Base-by-base conservation (phyloP, 2,797 vertebrate genomes). In the Heteromormyrus szaboi region DNA sequence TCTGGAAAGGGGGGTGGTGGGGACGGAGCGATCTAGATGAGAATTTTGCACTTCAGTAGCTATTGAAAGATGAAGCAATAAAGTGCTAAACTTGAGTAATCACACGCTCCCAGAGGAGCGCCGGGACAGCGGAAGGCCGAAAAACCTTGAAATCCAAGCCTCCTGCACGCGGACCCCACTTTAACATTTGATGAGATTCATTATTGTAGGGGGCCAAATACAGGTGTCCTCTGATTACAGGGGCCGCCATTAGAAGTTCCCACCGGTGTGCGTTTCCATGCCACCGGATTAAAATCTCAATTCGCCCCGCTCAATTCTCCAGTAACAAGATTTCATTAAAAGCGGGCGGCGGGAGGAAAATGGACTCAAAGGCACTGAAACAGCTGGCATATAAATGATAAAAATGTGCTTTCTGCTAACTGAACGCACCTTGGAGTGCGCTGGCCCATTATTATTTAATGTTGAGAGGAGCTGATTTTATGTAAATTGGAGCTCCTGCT, bases 61-160 rank as follows among this genome's bases (percentile, higher is more conserved):
- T 97, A 98, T 99, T 99, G 97, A 98, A 98, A 99, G 98, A 99
- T 98, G 97, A 99, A 97, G 98, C 98, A 98, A 98, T 99, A 98
- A 98, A 98, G 96, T 96, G 97, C 96, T 98, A 98, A 98, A 98
- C 97, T 97, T 98, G 97, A 99, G 97, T 99, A 98, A 98, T 98
- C 98, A 96, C 97, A 97, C 97, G 95, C 96, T 99, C 97, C 97
- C 97, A 92, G 95, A 96, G 97, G 97, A 98, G 97, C 96, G 96
- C 95, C 96, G 97, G 96, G 96, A 96, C 97, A 97, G 96, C 97
- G 96, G 96, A 97, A 97, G 97, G 97, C 97, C 97, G 97, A 97
- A 51, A 96, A 98, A 97, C 96, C 97, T 97, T 97, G 97, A 98
- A 98, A 98, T 97, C 96, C 95, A 96, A 98, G 96, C 96, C 88